A percentile compares a stretch with the other conserved stretches of the same genome.
These are phyloP conservation scores for Lochmaea crataegi DNA, from an alignment of 2,888 invertebrate genomes.

Conservation along the genomic window DNA sequence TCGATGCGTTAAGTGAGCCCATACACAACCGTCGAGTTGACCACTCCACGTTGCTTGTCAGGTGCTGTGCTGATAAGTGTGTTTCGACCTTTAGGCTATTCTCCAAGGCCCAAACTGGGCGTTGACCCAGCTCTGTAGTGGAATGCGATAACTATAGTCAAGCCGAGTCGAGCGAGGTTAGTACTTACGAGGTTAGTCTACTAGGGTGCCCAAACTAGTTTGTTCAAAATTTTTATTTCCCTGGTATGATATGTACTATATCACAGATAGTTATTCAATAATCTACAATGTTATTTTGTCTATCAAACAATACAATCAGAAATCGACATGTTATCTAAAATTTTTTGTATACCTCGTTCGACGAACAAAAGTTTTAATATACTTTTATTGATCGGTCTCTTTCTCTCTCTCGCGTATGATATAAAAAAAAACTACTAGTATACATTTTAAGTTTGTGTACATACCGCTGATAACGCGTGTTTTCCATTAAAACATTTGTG, in stretches of 20 bases:
- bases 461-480: background rate
- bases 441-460: conserved; percentile 1
- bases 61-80: too few species aligned
- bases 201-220: too few species aligned
- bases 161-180: too few species aligned
- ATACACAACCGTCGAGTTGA: too few species aligned
- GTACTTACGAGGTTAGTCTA: too few species aligned
- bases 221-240: too few species aligned
- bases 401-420: background rate
- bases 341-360: background rate
- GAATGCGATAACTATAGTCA: too few species aligned
- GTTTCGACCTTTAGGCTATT: too few species aligned
- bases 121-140: too few species aligned
- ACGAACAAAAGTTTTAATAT: background rate
- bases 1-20: too few species aligned
- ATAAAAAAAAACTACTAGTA: background rate
- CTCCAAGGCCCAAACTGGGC: too few species aligned
- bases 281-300: background rate
- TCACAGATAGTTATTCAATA: background rate
- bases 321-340: background rate
- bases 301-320: background rate
- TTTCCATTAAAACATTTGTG: conserved; percentile 1
- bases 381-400: background rate
- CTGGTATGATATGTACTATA: background rate
- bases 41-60: too few species aligned